These are phyloP conservation scores for Elanus axillaris DNA, from an alignment of 2,113 vertebrate genomes.

Conservation along the genomic window DNA sequence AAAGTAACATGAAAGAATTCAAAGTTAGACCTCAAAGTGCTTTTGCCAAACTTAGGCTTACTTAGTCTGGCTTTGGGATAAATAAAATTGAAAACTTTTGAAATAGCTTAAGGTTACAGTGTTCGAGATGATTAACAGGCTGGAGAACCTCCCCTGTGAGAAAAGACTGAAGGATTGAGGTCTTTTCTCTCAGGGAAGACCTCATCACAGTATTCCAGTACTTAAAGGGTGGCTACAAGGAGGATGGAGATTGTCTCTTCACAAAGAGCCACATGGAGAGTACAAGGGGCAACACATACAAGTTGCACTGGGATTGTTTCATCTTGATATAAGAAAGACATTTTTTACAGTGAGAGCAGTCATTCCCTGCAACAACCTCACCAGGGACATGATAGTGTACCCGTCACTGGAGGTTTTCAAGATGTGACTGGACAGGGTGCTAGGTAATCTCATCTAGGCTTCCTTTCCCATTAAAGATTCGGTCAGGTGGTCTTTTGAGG, in stretches of 20 bases:
- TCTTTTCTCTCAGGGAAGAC: neutral
- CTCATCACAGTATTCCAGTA: neutral
- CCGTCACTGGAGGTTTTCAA: neutral
- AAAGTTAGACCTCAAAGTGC: neutral
- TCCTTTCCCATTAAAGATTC: neutral
- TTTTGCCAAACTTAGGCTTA: neutral
- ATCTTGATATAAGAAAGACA: neutral
- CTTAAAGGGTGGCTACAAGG: neutral
- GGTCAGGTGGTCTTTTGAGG: neutral
- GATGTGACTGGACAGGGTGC: neutral
- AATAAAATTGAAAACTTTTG: neutral
- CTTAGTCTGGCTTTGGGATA: neutral
- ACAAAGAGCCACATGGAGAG: neutral
- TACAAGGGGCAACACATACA: neutral
- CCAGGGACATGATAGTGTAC: neutral
- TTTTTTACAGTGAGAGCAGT: neutral
- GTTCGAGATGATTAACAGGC: neutral
- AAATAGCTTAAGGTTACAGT: neutral
- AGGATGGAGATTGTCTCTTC: neutral
- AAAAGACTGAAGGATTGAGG: neutral
- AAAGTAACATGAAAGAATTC: neutral
- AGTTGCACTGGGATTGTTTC: neutral
- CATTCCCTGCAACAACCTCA: neutral
- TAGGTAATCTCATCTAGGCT: neutral
- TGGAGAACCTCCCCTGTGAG: neutral